These are phyloP conservation scores for Larimichthys polyactis DNA, from an alignment of 2,113 vertebrate genomes.

Conservation along the genomic window DNA sequence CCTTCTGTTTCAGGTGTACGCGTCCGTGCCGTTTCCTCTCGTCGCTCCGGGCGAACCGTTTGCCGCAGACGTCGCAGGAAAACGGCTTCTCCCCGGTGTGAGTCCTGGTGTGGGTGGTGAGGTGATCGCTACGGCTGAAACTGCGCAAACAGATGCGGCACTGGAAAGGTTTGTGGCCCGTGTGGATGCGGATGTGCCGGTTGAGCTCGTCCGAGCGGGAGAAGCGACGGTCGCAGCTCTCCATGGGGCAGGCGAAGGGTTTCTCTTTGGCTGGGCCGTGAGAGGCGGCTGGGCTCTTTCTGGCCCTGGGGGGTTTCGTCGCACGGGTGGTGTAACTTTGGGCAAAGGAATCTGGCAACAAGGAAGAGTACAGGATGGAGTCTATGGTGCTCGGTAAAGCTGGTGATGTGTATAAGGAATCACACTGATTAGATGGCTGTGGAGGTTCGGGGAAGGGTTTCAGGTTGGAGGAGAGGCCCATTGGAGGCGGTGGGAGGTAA, in stretches of 20 bases:
- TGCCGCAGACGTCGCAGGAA: slow-evolving; percentile 96
- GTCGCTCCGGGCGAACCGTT: slow-evolving; percentile 94
- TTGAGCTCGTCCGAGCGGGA: slow-evolving; percentile 97
- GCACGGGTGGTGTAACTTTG: slow-evolving; percentile 86
- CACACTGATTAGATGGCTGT: slow-evolving; percentile 78
- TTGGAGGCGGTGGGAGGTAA: slow-evolving; percentile 79
- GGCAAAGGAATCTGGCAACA: slow-evolving; percentile 78
- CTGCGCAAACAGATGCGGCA: slow-evolving; percentile 97
- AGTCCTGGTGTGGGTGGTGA: slow-evolving; percentile 98
- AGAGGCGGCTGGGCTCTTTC: slow-evolving; percentile 89
- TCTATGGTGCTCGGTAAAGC: slow-evolving; percentile 82
- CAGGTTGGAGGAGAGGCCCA: slow-evolving; percentile 81
- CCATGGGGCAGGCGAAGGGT: slow-evolving; percentile 95
- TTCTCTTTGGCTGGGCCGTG: slow-evolving; percentile 95
- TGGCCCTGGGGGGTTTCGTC: slow-evolving; percentile 84
- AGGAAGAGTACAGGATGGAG: slow-evolving; percentile 82
- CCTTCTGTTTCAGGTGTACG: slow-evolving; percentile 97
- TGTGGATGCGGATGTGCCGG: slow-evolving; percentile 97
- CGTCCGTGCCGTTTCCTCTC: slow-evolving; percentile 97
- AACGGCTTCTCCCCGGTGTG: slow-evolving; percentile 99
- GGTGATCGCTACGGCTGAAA: slow-evolving; percentile 98
- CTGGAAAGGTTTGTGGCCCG: slow-evolving; percentile 98
- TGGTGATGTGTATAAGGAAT: slow-evolving; percentile 83
- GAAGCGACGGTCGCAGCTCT: slow-evolving; percentile 95
- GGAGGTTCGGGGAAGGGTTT: slow-evolving; percentile 82